These are phyloP conservation scores for Cassiopea andromeda DNA, from an alignment of 30 jellyfish, hydroid and myxozoan genomes.

Conservation along the genomic window DNA sequence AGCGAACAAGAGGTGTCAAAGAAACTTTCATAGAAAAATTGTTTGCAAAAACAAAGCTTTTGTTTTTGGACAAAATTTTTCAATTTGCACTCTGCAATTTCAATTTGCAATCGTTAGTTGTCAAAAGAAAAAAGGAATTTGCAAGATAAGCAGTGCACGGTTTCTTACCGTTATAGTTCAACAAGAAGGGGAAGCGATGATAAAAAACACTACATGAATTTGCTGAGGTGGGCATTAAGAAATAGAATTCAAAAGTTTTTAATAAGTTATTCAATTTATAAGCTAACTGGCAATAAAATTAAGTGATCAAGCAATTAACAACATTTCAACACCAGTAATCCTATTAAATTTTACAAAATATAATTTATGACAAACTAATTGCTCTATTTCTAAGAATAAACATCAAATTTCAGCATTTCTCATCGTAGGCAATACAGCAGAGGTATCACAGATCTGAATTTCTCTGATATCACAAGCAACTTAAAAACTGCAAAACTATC, in stretches of 20 bases:
- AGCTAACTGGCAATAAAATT: not conserved
- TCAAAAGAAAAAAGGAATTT: too few relatives aligned
- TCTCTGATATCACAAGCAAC: not conserved
- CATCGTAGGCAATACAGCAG: not conserved
- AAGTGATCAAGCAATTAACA: not conserved
- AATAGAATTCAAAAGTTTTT: not conserved
- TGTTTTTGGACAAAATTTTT: too few relatives aligned
- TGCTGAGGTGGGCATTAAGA: not conserved
- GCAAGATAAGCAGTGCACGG: too few relatives aligned
- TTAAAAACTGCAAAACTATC: not conserved
- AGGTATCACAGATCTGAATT: not conserved
- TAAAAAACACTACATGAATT: too few relatives aligned
- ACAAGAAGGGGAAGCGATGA: too few relatives aligned
- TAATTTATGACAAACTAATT: conserved; percentile 9
- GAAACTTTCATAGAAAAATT: too few relatives aligned
- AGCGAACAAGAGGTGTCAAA: too few relatives aligned
- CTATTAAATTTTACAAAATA: conserved; percentile 7
- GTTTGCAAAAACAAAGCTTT: too few relatives aligned
- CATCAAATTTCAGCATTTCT: not conserved
- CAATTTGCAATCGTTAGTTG: too few relatives aligned
- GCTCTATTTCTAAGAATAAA: not conserved
- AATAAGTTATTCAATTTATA: not conserved
- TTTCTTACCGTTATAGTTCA: too few relatives aligned
- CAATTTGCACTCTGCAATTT: too few relatives aligned
- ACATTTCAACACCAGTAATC: not conserved